Base-by-base conservation (phyloP, 1,140 invertebrate species). In the Arctopsyche grandis region DNA sequence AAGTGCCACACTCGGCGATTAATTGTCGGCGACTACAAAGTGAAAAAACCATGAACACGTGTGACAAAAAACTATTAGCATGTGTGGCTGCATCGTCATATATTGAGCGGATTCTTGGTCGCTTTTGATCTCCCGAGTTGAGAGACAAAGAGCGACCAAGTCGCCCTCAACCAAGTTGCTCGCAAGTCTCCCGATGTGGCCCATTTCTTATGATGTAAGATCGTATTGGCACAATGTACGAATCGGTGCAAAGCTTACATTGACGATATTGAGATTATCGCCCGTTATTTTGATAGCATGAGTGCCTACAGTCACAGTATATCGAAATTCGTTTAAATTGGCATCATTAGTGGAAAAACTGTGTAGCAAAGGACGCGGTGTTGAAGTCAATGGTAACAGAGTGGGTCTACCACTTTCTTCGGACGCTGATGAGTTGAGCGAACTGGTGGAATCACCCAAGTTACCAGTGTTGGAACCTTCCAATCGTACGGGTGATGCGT, bases 261-360 rank as follows among this genome's bases (percentile, higher is more conserved):
- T 92, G 79, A 96, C 94, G 84, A 96, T 88, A 85, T 96, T 93
- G 83, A 95, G 89, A 88, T 95, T 94, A 82, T 91, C 91, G 75
- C 95, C 95, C 75, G 93, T 95, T 82, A 97, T 94, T 88, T 95
- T 95, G 71, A 97, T 90, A 75, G 93, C 91, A 85, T 95, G 92
- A 16, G 79, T 63, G 81, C 94, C 94, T 83, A 95, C 91, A 81
- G 92, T 93, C 58, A 96, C 94, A 74, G 94, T 95, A 85, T 95
- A 95, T 84, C 94, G 95, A 86, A 94, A 96, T 89, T 96, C 94
- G 84, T 93, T 93, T 85, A 95, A 89, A 83, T 91, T 92, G 83
- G 94, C 93, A 88, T 96, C 94, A 86, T 94, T 94, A 82, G 94
- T 94, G 80, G 94, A 94, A 84, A 93, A 91, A 87, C 93, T 95